Evolutionary conservation across 2,888 invertebrate genomes (phyloP), one percentile per base, ranked within the genome.

Genomic region (Rhaphigaster nebulosa): DNA sequence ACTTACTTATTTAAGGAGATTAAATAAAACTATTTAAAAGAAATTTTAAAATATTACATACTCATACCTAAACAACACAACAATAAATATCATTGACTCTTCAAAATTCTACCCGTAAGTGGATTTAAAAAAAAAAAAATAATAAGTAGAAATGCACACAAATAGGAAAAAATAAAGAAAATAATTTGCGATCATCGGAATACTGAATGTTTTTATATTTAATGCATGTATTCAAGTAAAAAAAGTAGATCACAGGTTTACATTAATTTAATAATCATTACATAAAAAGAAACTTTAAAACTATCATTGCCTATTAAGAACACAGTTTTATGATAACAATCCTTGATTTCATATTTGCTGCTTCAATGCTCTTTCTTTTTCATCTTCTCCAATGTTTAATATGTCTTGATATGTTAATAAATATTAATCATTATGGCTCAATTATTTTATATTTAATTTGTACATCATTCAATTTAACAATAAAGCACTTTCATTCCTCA

Each of bases 121-220:
- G 20, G 34, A 70, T 34, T 34, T 56, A 5, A 70, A 34, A 34
- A 34, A 70, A 34, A 34, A 70, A 70, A 70, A 29, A 65, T 10
- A 10, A n/a, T 65, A 65, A 70, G 34, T 34, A 70, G 18, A 70
- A 65, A 34, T 70, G 29, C n/a, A 65, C 15, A 65, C n/a, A 65
- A 70, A 70, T 8, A 34, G 70, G 70, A 70, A 70, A 70, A 70
- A 70, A 70, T 18, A 70, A 70, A 70, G 70, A 70, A 70, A 70
- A 70, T 70, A 70, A 70, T 70, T 70, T 70, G 34, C 8, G 34
- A 34, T 20, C 15, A 70, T 70, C 34, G 34, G 34, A 70, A 70
- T 70, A 70, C 20, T 34, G 20, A 70, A 70, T 70, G 20, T 34
- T 70, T 6, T 70, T 70, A 70, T 70, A 70, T 70, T 70, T 70